A percentile compares a stretch with the other conserved stretches of the same genome.
Conservation (phyloP, 2,113 vertebrate genomes). For the Antennarius striatus region DNA sequence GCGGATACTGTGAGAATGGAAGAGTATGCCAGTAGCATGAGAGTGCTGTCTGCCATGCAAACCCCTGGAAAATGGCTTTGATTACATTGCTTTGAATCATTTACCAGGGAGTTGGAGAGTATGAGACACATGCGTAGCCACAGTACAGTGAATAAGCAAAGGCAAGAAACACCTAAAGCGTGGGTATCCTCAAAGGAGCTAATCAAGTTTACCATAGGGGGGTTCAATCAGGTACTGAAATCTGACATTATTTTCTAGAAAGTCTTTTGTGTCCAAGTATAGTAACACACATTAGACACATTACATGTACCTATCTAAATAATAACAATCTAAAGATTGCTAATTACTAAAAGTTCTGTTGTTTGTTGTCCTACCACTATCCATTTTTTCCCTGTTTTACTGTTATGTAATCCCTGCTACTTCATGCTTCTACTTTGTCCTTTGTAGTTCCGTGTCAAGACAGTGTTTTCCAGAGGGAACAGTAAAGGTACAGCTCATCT, state of each 20-base stretch:
- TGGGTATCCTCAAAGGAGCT: constrained; percentile 51
- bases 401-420: too few relatives aligned
- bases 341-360: too few relatives aligned
- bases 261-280: neutral
- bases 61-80: constrained; percentile 65
- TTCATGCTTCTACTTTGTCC: too few relatives aligned
- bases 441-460: too few relatives aligned
- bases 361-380: too few relatives aligned
- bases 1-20: constrained; percentile 40
- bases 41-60: constrained; percentile 32
- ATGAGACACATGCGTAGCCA: constrained; percentile 50
- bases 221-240: constrained; percentile 6
- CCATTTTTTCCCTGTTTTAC: too few relatives aligned
- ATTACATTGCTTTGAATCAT: constrained; percentile 71
- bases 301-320: too few relatives aligned
- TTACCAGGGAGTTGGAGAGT: constrained; percentile 52
- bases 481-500: too few relatives aligned
- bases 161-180: constrained; percentile 61
- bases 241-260: neutral
- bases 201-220: constrained; percentile 56
- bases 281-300: neutral
- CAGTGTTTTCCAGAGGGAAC: too few relatives aligned
- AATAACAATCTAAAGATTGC: too few relatives aligned
- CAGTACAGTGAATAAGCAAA: constrained; percentile 44
- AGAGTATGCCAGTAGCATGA: constrained; percentile 39